Conservation (phyloP, 2,797 vertebrate genomes). For the Argentina silus region DNA sequence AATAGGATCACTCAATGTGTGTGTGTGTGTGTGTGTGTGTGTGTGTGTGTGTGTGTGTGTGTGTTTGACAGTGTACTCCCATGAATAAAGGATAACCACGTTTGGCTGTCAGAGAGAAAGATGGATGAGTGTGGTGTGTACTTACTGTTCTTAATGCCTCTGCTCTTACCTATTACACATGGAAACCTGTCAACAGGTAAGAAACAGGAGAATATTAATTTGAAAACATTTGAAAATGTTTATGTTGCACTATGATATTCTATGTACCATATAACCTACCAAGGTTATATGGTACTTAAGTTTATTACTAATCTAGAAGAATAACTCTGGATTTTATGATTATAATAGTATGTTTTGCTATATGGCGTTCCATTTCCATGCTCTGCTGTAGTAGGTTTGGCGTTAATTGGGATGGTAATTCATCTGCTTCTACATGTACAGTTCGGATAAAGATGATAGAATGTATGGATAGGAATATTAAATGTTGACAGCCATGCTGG, state of each 20-base stretch:
- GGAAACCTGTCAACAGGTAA: background rate
- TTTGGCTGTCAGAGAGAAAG: slow-evolving; percentile 4
- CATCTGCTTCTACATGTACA: no score
- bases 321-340: no score
- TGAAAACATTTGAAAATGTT: background rate
- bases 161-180: slow-evolving; percentile 2
- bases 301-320: no score
- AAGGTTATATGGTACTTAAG: no score
- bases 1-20: no score
- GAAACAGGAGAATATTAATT: background rate
- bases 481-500: no score
- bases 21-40: slow-evolving; percentile 1
- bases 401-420: no score
- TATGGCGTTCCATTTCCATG: no score
- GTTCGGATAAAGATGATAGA: no score
- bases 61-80: background rate
- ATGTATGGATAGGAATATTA: no score
- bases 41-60: background rate
- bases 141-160: slow-evolving; percentile 22
- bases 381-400: no score
- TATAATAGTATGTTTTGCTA: no score
- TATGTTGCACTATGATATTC: background rate
- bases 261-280: background rate
- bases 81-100: background rate
- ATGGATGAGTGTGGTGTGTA: slow-evolving; percentile 36